Evolutionary conservation across 2,888 invertebrate genomes (phyloP).

Genomic region (Ennomos fuscantarius): DNA sequence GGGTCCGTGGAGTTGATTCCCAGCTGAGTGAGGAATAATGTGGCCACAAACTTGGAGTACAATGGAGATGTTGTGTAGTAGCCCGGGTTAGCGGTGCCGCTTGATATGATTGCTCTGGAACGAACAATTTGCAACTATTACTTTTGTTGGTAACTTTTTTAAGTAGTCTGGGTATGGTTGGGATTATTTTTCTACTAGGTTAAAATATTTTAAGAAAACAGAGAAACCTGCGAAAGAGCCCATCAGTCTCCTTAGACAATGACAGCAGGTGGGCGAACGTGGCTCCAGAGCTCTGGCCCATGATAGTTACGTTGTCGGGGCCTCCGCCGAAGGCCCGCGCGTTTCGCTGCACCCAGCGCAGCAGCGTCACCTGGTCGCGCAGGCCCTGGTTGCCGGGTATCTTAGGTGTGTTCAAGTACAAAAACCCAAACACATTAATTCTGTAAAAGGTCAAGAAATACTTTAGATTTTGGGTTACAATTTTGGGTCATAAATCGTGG

Average conservation of each 20-base stretch:
- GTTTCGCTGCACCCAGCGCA: conserved; percentile 72
- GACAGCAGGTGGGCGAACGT: conserved; percentile 63
- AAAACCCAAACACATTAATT: conserved; percentile 74
- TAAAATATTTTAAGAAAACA: too few species aligned
- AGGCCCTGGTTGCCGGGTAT: conserved; percentile 78
- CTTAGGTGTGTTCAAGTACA: conserved; percentile 67
- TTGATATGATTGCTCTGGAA: conserved; percentile 38
- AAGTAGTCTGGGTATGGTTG: background rate
- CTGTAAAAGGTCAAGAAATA: conserved; percentile 61
- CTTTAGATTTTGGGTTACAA: too few species aligned
- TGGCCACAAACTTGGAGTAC: conserved; percentile 20
- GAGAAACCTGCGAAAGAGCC: conserved; percentile 63
- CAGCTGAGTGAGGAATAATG: conserved; percentile 47
- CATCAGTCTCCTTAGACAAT: conserved; percentile 60
- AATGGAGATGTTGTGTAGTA: conserved; percentile 21
- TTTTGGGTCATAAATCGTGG: background rate
- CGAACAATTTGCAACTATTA: background rate
- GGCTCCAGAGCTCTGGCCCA: conserved; percentile 77
- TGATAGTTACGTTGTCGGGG: conserved; percentile 68
- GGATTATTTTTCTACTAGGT: too few species aligned
- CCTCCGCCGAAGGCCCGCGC: conserved; percentile 71
- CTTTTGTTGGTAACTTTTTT: too few species aligned
- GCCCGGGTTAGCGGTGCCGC: conserved; percentile 36
- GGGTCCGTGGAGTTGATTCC: conserved; percentile 46
- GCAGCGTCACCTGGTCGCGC: conserved; percentile 71